Evolutionary conservation across 2,797 vertebrate genomes (phyloP).

Genomic region (Enteromius fasciolatus): DNA sequence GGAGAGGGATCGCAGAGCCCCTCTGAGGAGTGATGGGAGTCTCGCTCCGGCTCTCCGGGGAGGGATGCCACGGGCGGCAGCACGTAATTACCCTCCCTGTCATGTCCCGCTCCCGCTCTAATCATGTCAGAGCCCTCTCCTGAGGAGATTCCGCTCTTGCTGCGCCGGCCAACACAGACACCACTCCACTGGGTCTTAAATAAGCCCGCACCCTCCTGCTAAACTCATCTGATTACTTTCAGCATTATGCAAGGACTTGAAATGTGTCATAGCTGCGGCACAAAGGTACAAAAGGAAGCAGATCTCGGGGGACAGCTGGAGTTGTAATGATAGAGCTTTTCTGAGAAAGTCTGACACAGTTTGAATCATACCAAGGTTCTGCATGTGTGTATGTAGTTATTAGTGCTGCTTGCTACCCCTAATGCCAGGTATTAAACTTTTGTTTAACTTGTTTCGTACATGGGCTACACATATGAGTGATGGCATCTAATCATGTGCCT

Average conservation of each 20-base stretch:
- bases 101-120: slow-evolving; percentile 55
- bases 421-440: background rate
- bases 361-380: slow-evolving; percentile 2
- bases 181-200: slow-evolving; percentile 6
- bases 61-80: slow-evolving; percentile 58
- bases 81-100: slow-evolving; percentile 65
- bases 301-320: slow-evolving; percentile 5
- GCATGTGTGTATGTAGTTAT: background rate
- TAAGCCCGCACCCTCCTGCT: slow-evolving; percentile 28
- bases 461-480: background rate
- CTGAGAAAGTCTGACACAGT: background rate
- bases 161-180: background rate
- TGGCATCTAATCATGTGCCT: background rate
- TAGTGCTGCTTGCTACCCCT: background rate
- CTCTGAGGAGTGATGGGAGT: slow-evolving; percentile 6
- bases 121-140: slow-evolving; percentile 61
- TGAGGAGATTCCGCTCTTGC: slow-evolving; percentile 50
- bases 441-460: background rate
- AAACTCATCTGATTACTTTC: slow-evolving; percentile 35
- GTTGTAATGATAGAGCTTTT: slow-evolving; percentile 21
- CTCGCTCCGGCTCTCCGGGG: slow-evolving; percentile 55
- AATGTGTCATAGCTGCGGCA: slow-evolving; percentile 1
- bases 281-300: slow-evolving; percentile 30
- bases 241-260: slow-evolving; percentile 19
- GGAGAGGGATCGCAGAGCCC: background rate